Evolutionary conservation across 2,113 vertebrate genomes (phyloP), one percentile per base, ranked within the genome.

Genomic region (Zeus faber): DNA sequence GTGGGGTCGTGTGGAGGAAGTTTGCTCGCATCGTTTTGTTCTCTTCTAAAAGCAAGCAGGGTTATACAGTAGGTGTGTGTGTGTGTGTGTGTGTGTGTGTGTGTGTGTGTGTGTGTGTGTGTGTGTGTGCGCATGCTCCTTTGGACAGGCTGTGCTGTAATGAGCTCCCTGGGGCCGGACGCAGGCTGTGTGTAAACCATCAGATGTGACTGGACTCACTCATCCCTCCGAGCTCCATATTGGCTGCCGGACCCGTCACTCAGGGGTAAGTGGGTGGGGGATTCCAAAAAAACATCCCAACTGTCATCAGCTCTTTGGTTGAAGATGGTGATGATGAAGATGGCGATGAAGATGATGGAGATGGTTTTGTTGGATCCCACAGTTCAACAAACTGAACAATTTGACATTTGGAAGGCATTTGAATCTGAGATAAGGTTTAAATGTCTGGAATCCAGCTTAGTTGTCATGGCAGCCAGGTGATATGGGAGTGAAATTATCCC

Each of bases 141-240:
- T 66, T 73, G 35, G n/a, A 61, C 75, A 71, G 70, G 72, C 72
- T 13, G 5, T 67, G 54, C 66, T 74, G 77, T 86, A 86, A 86
- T 85, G 82, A 86, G 84, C 66, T 86, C 84, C 82, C 82, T 37
- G 62, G 80, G 84, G 84, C 70, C 54, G 72, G 73, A 79, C 54
- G 57, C 74, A 50, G 52, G 45, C 84, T 70, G 82, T 78, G 76
- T 85, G 67, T 76, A 46, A 82, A 82, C 75, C 70, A 81, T 76
- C 84, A 86, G 82, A 80, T 83, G 80, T 65, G 76, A 68, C 74
- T 70, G 80, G 80, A 72, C 74, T 71, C 45, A 41, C 25, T 75
- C 67, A 59, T 44, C 23, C 74, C 31, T 33, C 31, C 13, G 31
- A n/a, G n/a, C n/a, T 33, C 41, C 51, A 27, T 33, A 67, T 13